A percentile compares a stretch with the other conserved stretches of the same genome.
phyloP scores from a whole-genome alignment of 2,888 invertebrate genomes.

The Lithophane ornitopus region DNA sequence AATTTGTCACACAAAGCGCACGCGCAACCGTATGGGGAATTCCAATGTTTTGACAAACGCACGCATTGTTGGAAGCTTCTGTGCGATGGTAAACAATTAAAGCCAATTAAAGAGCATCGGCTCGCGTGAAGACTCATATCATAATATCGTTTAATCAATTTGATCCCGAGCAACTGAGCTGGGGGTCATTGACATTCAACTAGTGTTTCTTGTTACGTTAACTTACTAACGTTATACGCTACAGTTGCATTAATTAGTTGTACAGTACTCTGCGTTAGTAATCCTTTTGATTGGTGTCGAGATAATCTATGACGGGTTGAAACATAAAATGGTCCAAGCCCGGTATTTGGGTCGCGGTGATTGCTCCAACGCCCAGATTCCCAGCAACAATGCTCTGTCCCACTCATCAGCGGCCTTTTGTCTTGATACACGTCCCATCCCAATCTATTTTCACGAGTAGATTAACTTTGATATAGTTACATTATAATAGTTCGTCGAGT shows the following conservation, averaged over 20 bases:
- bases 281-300: conserved; percentile 63
- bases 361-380: conserved; percentile 81
- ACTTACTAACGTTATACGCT: conserved; percentile 47
- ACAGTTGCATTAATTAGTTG: conserved; percentile 65
- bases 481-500: conserved; percentile 20
- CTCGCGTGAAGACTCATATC: conserved; percentile 80
- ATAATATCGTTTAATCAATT: conserved; percentile 87
- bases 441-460: conserved; percentile 63
- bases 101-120: conserved; percentile 85
- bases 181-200: conserved; percentile 78
- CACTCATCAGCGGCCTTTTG: conserved; percentile 78
- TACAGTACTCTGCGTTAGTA: conserved; percentile 52
- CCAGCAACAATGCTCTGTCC: conserved; percentile 77
- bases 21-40: conserved; percentile 32
- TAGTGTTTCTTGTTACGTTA: conserved; percentile 65
- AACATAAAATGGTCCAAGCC: conserved; percentile 70
- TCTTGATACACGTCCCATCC: conserved; percentile 71
- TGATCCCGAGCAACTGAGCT: conserved; percentile 80
- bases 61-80: conserved; percentile 47
- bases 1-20: conserved; percentile 38
- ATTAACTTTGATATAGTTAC: conserved; percentile 57
- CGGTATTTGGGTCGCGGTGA: conserved; percentile 84
- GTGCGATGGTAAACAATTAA: conserved; percentile 77
- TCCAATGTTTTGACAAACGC: conserved; percentile 48
- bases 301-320: conserved; percentile 69